phyloP scores from a whole-genome alignment of 2,888 invertebrate genomes.

The Rhimphoctona megacephalus region DNA sequence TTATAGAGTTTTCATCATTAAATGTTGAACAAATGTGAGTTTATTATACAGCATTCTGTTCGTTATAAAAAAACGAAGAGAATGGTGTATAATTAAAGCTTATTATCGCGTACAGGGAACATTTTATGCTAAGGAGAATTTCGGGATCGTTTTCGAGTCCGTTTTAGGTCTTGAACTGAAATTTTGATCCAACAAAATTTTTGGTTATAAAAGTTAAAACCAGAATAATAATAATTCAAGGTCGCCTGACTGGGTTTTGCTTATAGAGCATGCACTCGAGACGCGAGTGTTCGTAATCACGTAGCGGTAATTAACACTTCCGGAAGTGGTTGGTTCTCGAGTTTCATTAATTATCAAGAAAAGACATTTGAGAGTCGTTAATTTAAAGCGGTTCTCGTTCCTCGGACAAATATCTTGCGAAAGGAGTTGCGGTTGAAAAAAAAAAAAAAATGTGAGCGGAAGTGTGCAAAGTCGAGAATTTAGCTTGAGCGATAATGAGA shows the following conservation, averaged over 20 bases:
- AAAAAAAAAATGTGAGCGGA: not conserved
- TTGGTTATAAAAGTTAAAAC: not conserved
- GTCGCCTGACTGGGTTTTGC: not conserved
- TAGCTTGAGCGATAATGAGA: not conserved
- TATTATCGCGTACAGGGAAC: too few relatives aligned
- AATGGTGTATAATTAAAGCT: too few relatives aligned
- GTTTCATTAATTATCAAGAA: slow-evolving; percentile 17
- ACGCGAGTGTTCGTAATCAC: not conserved
- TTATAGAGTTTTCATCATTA: too few relatives aligned
- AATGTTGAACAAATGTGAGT: too few relatives aligned
- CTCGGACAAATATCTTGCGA: not conserved
- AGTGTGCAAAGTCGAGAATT: not conserved
- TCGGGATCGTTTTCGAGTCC: too few relatives aligned
- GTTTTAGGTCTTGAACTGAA: not conserved
- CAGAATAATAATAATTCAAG: not conserved
- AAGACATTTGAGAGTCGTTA: slow-evolving; percentile 1
- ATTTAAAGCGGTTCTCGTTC: slow-evolving; percentile 3
- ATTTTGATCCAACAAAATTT: not conserved
- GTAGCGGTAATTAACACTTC: not conserved
- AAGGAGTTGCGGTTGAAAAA: not conserved
- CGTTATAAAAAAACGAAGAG: too few relatives aligned
- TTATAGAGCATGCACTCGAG: not conserved
- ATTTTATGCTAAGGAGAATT: too few relatives aligned
- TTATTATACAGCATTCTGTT: too few relatives aligned
- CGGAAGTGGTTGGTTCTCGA: slow-evolving; percentile 2